phyloP scores from a whole-genome alignment of 1,140 invertebrate species.

The Uloborus diversus region DNA sequence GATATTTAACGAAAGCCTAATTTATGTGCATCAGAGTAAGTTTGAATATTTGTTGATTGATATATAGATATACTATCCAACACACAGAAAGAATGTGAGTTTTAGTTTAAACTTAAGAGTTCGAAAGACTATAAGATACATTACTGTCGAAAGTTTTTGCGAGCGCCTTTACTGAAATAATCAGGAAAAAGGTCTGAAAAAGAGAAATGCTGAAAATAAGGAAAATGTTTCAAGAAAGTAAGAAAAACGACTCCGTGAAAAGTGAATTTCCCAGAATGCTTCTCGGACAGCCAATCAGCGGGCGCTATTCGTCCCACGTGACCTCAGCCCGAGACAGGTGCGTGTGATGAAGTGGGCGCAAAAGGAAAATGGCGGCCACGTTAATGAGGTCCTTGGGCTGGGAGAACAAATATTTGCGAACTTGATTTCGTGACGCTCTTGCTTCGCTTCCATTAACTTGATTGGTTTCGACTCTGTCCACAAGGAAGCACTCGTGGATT shows the following conservation, averaged over 20 bases:
- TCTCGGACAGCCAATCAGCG: conserved; percentile 18
- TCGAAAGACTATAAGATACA: too few relatives aligned
- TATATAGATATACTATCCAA: too few relatives aligned
- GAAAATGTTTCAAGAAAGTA: conserved; percentile 32
- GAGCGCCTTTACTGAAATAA: neutral
- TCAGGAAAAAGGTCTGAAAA: neutral
- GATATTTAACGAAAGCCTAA: too few relatives aligned
- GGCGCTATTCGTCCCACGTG: conserved; percentile 40
- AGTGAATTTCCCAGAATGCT: conserved; percentile 19
- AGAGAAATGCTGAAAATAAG: conserved; percentile 1
- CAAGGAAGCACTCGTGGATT: conserved; percentile 57
- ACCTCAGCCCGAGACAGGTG: conserved; percentile 43
- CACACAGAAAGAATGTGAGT: too few relatives aligned
- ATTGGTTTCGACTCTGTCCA: conserved; percentile 57
- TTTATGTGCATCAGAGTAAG: too few relatives aligned
- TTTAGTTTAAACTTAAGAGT: too few relatives aligned
- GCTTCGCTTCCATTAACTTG: conserved; percentile 56
- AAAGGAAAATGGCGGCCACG: conserved; percentile 44
- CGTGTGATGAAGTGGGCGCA: conserved; percentile 53
- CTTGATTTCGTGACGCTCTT: conserved; percentile 56
- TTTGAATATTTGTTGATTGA: too few relatives aligned
- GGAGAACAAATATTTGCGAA: conserved; percentile 55
- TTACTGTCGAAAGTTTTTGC: neutral
- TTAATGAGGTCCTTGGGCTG: conserved; percentile 57
- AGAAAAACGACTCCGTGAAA: conserved; percentile 32